Conservation (phyloP, 2,113 vertebrate genomes). For the Percina caprodes region DNA sequence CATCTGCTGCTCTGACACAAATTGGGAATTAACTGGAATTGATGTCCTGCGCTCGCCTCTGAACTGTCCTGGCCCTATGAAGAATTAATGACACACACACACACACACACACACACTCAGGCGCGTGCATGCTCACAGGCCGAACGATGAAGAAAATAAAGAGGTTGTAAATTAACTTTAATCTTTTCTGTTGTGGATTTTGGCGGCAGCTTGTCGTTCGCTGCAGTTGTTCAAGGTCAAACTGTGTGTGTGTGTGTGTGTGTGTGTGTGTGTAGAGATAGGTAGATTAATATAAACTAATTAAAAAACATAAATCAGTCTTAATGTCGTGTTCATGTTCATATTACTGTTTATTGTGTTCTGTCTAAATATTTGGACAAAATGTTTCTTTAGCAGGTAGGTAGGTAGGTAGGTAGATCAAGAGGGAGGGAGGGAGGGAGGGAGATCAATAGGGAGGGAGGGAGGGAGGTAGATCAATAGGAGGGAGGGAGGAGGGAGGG, state of each 20-base stretch:
- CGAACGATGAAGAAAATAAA: conserved; percentile 87
- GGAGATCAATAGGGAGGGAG: too few species aligned
- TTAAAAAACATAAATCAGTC: too few species aligned
- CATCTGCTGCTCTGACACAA: conserved; percentile 99
- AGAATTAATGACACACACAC: conserved; percentile 86
- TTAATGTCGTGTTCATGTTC: too few species aligned
- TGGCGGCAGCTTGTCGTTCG: conserved; percentile 19
- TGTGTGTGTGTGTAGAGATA: too few species aligned
- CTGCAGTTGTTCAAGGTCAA: conserved; percentile 55
- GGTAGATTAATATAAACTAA: too few species aligned
- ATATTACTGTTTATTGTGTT: too few species aligned
- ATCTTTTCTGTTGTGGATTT: conserved; percentile 82
- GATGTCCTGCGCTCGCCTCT: conserved; percentile 88
- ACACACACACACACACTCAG: conserved; percentile 22
- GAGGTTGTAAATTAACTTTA: conserved; percentile 91
- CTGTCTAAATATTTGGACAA: too few species aligned
- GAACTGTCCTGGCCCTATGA: conserved; percentile 68
- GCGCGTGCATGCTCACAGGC: background rate
- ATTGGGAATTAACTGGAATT: conserved; percentile 99
- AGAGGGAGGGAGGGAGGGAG: too few species aligned
- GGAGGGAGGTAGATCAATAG: too few species aligned
- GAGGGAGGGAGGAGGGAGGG: too few species aligned
- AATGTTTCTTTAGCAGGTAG: too few species aligned
- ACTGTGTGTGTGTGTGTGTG: background rate
- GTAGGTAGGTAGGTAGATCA: too few species aligned